Evolutionary conservation across 35 echinoderm and acorn worm genomes (phyloP).

Genomic region (Heliocidaris erythrogramma): DNA sequence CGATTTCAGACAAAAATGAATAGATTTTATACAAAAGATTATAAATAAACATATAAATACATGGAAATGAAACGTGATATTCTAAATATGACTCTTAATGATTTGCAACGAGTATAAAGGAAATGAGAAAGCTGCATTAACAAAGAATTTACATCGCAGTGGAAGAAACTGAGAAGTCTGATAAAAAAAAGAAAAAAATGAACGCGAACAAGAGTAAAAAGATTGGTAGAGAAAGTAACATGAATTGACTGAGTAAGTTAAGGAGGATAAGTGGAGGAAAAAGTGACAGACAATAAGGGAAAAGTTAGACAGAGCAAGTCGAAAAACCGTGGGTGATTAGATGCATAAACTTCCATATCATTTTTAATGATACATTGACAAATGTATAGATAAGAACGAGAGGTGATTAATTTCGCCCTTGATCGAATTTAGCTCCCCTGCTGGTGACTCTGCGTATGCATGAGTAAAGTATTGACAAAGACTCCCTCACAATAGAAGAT

Average conservation of each 20-base stretch:
- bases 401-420: background rate
- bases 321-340: background rate
- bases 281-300: background rate
- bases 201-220: background rate
- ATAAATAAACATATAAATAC: too few species aligned
- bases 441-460: background rate
- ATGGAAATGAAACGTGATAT: too few species aligned
- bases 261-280: too few species aligned
- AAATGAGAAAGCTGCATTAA: too few species aligned
- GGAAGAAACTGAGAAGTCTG: too few species aligned
- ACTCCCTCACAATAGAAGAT: background rate
- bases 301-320: background rate
- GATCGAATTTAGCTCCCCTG: background rate
- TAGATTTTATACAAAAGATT: too few species aligned
- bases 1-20: too few species aligned
- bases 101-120: too few species aligned
- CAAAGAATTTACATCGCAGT: too few species aligned
- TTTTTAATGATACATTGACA: background rate
- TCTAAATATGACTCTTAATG: too few species aligned
- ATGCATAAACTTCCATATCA: background rate
- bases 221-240: background rate
- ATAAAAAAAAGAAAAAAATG: too few species aligned
- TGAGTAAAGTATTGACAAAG: background rate
- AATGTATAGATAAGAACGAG: background rate
- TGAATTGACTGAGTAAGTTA: background rate